Evolutionary conservation across 2,113 vertebrate genomes (phyloP), one percentile per base, ranked within the genome.

Genomic region (Paedocypris sp.): DNA sequence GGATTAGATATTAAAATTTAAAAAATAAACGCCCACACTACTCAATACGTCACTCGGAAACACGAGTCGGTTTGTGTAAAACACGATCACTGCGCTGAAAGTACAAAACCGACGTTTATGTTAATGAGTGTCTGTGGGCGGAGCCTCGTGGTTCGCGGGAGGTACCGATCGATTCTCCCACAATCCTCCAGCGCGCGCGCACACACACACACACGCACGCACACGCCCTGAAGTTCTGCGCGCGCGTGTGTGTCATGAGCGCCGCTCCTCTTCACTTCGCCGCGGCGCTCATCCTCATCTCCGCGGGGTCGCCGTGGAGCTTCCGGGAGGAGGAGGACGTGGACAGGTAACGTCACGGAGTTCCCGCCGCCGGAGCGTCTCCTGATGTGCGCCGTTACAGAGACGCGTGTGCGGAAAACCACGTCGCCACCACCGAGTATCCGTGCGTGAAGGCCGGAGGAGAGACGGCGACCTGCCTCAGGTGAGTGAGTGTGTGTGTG

Each of bases 381-480:
- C 13, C 13, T 47, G 9, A 12, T 16, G 23, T 10, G 35, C 7
- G 35, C 26, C 25, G 12, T 58, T 57, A n/a, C 77, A 97, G 91
- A 63, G 91, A 91, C 61, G 74, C 85, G 46, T 97, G 93, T 67
- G 88, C 90, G 1, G 92, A 96, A 66, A 91, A 80, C 73, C 92
- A 90, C 67, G 83, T 94, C 51, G 82, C 86, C n/a, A 93, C 92
- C 5, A 91, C 86, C 4, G 88, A 85, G 28, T 97, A 97, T 61
- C 88, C 90, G 8, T 97, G 92, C 64, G 70, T 91, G 68, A 94
- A 93, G 52, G 47, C 90, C 35, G 84, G 84, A 1, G 93, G 93
- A 9, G 91, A 94, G 71, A 75, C 91, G 31, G 77, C 92, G 20
- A 92, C 91, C 32, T 97, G 93, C 72, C 92, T 91, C 87, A 94